These are phyloP conservation scores for Octodonta nipae DNA, from an alignment of 2,888 invertebrate genomes.

Conservation along the genomic window DNA sequence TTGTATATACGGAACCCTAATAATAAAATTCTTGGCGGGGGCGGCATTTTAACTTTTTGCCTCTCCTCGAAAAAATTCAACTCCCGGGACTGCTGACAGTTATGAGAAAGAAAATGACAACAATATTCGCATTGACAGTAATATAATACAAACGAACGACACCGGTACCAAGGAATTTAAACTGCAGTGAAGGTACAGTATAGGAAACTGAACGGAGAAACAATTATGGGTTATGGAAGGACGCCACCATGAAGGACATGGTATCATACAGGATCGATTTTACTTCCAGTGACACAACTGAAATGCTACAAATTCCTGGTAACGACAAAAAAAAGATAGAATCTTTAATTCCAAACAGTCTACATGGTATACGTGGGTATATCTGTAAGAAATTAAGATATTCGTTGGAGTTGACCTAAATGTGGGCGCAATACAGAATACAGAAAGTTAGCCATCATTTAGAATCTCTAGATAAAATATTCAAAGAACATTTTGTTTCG, in stretches of 20 bases:
- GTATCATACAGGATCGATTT: background rate
- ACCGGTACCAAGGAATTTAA: background rate
- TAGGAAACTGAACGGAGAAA: too few relatives aligned
- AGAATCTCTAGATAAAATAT: background rate
- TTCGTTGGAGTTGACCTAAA: too few relatives aligned
- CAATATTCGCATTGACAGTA: conserved; percentile 1
- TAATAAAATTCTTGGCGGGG: too few relatives aligned
- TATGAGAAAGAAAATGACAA: too few relatives aligned
- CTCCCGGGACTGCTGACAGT: too few relatives aligned
- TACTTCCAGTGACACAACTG: background rate
- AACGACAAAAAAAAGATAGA: background rate
- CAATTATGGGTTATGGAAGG: conserved; percentile 1
- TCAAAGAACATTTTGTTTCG: conserved; percentile 1
- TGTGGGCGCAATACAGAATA: too few relatives aligned
- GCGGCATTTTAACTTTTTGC: too few relatives aligned
- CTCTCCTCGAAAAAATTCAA: too few relatives aligned
- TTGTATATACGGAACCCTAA: too few relatives aligned
- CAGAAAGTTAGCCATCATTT: background rate
- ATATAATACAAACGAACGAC: background rate
- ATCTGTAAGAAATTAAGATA: background rate
- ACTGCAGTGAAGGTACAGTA: background rate
- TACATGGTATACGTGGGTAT: background rate
- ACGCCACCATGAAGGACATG: background rate
- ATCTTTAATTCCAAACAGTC: background rate
- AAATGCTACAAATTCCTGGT: background rate